These are phyloP conservation scores for Percopsis transmontana DNA, from an alignment of 2,113 vertebrate genomes.

Conservation along the genomic window DNA sequence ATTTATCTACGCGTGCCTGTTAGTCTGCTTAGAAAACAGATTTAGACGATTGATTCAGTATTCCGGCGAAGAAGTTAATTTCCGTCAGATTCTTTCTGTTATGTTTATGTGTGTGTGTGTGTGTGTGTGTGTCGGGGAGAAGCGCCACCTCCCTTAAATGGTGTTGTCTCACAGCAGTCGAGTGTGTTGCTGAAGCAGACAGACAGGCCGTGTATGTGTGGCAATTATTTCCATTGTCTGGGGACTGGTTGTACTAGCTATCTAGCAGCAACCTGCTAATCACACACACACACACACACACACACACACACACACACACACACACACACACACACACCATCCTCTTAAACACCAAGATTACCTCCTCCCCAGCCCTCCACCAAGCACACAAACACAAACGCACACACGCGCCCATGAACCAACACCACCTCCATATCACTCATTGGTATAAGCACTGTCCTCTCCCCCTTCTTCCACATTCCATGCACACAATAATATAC, in stretches of 20 bases:
- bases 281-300: background rate
- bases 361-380: background rate
- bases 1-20: conserved; percentile 14
- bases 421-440: conserved; percentile 5
- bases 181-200: conserved; percentile 4
- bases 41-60: background rate
- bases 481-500: conserved; percentile 31
- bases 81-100: background rate
- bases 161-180: background rate
- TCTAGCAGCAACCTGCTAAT: conserved; percentile 23
- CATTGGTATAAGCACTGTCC: conserved; percentile 17
- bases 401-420: background rate
- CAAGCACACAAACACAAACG: background rate
- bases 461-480: conserved; percentile 36
- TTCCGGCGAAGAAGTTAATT: conserved; percentile 32
- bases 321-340: background rate
- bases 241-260: too few species aligned
- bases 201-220: conserved; percentile 1
- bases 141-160: conserved; percentile 5
- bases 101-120: background rate
- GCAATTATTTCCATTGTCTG: conserved; percentile 17
- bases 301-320: conserved; percentile 1
- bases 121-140: background rate
- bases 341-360: conserved; percentile 4
- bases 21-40: conserved; percentile 8